phyloP scores from a whole-genome alignment of 2,797 vertebrate genomes.

The Pyrrhura leucotis region DNA sequence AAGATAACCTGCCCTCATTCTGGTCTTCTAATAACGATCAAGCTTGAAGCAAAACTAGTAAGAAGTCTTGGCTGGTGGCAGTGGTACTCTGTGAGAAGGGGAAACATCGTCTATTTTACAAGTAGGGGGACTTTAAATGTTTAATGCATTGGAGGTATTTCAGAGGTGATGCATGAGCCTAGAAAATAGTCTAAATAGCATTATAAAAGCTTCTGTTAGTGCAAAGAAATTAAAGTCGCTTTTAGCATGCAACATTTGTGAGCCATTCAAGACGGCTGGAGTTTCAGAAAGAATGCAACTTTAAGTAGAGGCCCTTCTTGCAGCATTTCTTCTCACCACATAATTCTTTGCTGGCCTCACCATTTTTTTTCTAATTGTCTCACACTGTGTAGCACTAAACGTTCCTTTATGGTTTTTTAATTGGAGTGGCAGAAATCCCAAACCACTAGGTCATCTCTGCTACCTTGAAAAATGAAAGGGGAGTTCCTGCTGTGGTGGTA shows the following conservation, averaged over 20 bases:
- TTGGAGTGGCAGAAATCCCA: background rate
- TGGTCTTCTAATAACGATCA: slow-evolving; percentile 57
- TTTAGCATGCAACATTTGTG: background rate
- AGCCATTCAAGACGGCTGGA: background rate
- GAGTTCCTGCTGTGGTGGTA: background rate
- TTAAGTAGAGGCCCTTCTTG: background rate
- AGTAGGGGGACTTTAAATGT: background rate
- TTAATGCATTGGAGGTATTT: slow-evolving; percentile 23
- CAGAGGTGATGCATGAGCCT: background rate
- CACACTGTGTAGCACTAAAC: background rate
- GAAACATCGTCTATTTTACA: background rate
- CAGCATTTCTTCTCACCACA: background rate
- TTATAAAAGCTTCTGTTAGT: slow-evolving; percentile 19
- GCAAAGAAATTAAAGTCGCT: slow-evolving; percentile 22
- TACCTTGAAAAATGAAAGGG: background rate
- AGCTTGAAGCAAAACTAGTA: slow-evolving; percentile 24
- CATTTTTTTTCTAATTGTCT: background rate
- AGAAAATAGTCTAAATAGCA: slow-evolving; percentile 19
- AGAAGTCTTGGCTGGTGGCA: slow-evolving; percentile 10
- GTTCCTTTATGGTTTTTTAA: background rate
- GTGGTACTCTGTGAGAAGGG: background rate
- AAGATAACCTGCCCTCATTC: slow-evolving; percentile 11
- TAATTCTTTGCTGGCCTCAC: background rate
- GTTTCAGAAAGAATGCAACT: slow-evolving; percentile 8
- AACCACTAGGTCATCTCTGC: background rate